These are phyloP conservation scores for Cichladusa arquata DNA, from an alignment of 2,113 vertebrate species.

Conservation along the genomic window DNA sequence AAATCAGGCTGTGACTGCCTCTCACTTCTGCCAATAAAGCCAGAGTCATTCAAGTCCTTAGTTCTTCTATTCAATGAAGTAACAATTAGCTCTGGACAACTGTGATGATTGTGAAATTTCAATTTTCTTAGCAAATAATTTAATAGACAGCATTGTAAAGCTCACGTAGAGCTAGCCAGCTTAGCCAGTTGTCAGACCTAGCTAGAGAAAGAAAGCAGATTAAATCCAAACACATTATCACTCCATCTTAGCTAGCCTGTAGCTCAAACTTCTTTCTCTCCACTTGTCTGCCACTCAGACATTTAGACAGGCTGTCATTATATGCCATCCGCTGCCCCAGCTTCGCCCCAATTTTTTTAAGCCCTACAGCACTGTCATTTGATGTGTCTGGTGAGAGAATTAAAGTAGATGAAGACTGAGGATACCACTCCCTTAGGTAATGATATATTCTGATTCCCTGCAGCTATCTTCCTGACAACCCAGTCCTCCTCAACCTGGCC, in stretches of 20 bases:
- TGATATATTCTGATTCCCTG: constrained; percentile 68
- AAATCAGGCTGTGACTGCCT: not conserved
- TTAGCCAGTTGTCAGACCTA: not conserved
- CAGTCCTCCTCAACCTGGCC: constrained; percentile 37
- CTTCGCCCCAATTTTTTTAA: constrained; percentile 73
- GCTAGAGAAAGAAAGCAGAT: not conserved
- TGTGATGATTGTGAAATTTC: not conserved
- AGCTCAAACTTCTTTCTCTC: not conserved
- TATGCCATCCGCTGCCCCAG: constrained; percentile 51
- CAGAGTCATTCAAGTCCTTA: not conserved
- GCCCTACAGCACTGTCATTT: constrained; percentile 76
- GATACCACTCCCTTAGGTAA: constrained; percentile 60
- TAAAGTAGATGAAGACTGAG: constrained; percentile 68
- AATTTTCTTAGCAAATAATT: not conserved
- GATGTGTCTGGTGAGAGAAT: constrained; percentile 73
- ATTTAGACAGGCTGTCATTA: constrained; percentile 69
- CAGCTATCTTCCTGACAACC: constrained; percentile 67
- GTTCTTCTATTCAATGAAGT: not conserved
- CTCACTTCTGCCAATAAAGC: not conserved
- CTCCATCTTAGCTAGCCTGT: not conserved
- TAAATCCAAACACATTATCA: not conserved
- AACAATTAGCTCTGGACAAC: not conserved
- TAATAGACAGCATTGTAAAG: not conserved
- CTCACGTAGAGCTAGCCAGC: not conserved
- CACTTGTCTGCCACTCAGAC: constrained; percentile 58